Evolutionary conservation across 2,797 vertebrate genomes (phyloP).

Genomic region (Petrocephalus sullivani): DNA sequence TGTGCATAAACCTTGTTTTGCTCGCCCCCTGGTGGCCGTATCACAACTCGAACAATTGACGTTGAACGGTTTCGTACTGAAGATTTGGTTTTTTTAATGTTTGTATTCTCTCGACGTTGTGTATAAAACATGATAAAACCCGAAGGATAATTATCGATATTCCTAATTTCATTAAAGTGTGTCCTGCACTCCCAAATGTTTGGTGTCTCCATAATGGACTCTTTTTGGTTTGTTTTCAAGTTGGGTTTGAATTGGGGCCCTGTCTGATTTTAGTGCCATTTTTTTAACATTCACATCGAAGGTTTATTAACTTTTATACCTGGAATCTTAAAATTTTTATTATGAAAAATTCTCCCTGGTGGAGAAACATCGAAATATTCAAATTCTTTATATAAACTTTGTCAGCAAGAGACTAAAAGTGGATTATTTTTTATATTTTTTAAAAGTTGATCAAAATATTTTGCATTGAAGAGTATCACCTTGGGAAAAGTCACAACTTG

Average conservation of each 20-base stretch:
- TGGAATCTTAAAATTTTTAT: conserved; percentile 18
- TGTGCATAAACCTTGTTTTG: not conserved
- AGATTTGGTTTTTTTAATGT: not conserved
- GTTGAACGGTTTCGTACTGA: not conserved
- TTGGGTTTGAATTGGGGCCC: not conserved
- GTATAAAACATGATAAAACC: not conserved
- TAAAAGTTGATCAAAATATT: not conserved
- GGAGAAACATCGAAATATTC: conserved; percentile 17
- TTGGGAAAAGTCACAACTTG: not conserved
- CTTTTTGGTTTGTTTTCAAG: not conserved
- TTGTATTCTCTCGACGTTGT: not conserved
- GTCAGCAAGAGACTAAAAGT: not conserved
- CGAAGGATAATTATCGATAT: not conserved
- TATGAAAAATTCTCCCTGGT: conserved; percentile 23
- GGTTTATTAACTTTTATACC: not conserved
- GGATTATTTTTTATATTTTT: not conserved
- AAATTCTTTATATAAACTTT: conserved; percentile 8
- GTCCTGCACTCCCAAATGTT: not conserved
- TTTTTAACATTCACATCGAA: not conserved
- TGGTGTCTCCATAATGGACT: not conserved
- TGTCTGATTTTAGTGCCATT: not conserved
- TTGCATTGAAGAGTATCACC: not conserved
- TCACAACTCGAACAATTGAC: not conserved
- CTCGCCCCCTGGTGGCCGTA: not conserved
- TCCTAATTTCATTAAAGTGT: conserved; percentile 10